A percentile compares a stretch with the other conserved stretches of the same genome.
phyloP scores from a whole-genome alignment of 2,113 vertebrate genomes.

The Clarias batrachus region DNA sequence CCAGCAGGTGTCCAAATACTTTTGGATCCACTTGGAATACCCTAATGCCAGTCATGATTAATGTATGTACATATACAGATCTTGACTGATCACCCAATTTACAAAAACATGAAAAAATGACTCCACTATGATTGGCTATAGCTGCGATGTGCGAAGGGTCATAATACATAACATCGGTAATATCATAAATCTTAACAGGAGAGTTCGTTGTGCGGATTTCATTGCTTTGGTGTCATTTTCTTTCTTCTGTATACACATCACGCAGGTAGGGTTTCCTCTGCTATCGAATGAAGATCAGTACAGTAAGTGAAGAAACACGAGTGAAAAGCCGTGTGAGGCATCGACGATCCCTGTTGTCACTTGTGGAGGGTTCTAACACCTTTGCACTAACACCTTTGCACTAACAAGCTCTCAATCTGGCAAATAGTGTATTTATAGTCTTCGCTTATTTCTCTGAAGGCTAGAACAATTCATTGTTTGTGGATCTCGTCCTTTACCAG shows the following conservation, averaged over 20 bases:
- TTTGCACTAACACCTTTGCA: not conserved
- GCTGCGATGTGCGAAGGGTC: not conserved
- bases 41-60: not conserved
- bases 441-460: not conserved
- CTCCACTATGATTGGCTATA: not conserved
- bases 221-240: not conserved
- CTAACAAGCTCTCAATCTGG: conserved; percentile 15
- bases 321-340: not conserved
- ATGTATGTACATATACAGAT: not conserved
- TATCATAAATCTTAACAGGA: not conserved
- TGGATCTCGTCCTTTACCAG: not conserved
- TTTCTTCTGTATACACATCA: not conserved
- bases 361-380: conserved; percentile 16
- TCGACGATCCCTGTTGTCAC: not conserved
- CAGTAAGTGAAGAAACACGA: not conserved
- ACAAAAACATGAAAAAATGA: not conserved
- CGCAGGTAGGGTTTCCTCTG: not conserved
- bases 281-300: not conserved
- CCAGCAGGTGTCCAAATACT: not conserved
- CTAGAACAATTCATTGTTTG: not conserved
- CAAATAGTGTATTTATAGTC: conserved; percentile 25
- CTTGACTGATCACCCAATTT: not conserved
- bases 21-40: not conserved
- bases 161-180: conserved; percentile 3
- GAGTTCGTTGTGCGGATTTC: not conserved